phyloP scores from a whole-genome alignment of 2,888 invertebrate species.

The Philaethria dido region DNA sequence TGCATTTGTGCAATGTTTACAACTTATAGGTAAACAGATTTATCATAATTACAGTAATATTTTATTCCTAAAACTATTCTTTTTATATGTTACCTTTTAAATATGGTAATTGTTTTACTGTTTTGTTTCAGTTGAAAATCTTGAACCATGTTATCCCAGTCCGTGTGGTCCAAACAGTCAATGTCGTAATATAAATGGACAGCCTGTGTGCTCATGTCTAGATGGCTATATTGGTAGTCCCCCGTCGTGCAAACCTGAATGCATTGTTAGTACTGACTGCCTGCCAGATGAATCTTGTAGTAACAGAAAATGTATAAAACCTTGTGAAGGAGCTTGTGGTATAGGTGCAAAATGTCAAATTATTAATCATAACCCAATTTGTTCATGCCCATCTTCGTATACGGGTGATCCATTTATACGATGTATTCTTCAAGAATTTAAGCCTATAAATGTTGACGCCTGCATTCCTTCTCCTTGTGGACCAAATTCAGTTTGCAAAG shows the following conservation, averaged over 20 bases:
- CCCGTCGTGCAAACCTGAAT: constrained; percentile 91
- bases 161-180: constrained; percentile 93
- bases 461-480: constrained; percentile 92
- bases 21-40: constrained; percentile 62
- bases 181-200: constrained; percentile 88
- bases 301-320: constrained; percentile 91
- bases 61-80: not conserved
- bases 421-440: constrained; percentile 82
- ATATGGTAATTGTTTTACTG: not conserved
- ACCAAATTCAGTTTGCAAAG: constrained; percentile 89
- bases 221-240: constrained; percentile 89
- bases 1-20: constrained; percentile 85
- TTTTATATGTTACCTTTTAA: too few relatives aligned
- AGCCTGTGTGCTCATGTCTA: constrained; percentile 89
- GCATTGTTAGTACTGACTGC: constrained; percentile 90
- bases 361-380: constrained; percentile 91
- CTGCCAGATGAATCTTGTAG: constrained; percentile 88
- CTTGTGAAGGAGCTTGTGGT: constrained; percentile 93
- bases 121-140: constrained; percentile 61
- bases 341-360: constrained; percentile 89
- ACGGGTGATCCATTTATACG: constrained; percentile 91
- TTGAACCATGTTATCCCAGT: constrained; percentile 76
- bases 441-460: constrained; percentile 83
- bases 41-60: not conserved
- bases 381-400: constrained; percentile 86